Conservation (phyloP, 2,888 invertebrate genomes). For the Hydriomena furcata region DNA sequence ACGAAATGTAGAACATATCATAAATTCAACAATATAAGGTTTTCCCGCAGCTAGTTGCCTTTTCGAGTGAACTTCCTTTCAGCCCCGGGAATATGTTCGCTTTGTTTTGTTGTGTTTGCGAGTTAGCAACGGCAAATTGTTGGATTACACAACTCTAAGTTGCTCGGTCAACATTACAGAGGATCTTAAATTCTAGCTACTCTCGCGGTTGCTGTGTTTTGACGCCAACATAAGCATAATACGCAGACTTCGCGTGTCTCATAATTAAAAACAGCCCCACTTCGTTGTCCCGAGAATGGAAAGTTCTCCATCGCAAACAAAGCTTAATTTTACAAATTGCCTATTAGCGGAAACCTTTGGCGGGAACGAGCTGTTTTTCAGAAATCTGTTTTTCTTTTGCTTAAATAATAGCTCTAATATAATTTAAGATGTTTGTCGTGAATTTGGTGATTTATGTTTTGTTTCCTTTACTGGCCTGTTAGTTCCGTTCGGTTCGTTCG, state of each 20-base stretch:
- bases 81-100: constrained; percentile 74
- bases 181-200: constrained; percentile 62
- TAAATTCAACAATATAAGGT: constrained; percentile 78
- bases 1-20: constrained; percentile 65
- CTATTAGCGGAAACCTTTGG: constrained; percentile 53
- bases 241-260: constrained; percentile 33
- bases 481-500: constrained; percentile 59
- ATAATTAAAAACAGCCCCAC: constrained; percentile 52
- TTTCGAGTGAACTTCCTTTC: constrained; percentile 78
- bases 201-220: constrained; percentile 58
- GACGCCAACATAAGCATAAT: constrained; percentile 46
- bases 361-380: constrained; percentile 48
- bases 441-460: constrained; percentile 73
- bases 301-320: constrained; percentile 57
- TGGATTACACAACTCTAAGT: constrained; percentile 79
- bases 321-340: constrained; percentile 59
- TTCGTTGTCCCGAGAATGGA: constrained; percentile 56
- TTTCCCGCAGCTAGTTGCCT: constrained; percentile 75
- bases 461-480: constrained; percentile 63
- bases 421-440: constrained; percentile 68
- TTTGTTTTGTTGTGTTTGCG: constrained; percentile 80
- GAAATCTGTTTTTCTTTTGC: constrained; percentile 61
- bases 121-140: constrained; percentile 78
- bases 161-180: constrained; percentile 70
- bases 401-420: constrained; percentile 57